A percentile compares a stretch with the other conserved stretches of the same genome.
Evolutionary conservation across 1,140 invertebrate species (phyloP).

Genomic region (Scaptomyza montana): DNA sequence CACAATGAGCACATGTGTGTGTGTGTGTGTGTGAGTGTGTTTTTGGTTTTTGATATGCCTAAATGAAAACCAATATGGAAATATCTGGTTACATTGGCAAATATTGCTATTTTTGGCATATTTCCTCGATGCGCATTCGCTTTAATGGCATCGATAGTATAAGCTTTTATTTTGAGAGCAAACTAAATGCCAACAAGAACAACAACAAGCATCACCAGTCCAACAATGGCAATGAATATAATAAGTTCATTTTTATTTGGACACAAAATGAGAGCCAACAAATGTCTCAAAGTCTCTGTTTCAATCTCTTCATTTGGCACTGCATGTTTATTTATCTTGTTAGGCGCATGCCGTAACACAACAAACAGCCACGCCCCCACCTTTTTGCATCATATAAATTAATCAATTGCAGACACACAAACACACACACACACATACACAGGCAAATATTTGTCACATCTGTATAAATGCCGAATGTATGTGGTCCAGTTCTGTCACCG

Average conservation of each 20-base stretch:
- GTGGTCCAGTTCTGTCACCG: background rate
- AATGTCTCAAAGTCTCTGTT: constrained; percentile 17
- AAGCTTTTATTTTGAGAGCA: background rate
- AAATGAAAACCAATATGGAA: constrained; percentile 13
- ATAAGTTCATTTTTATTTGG: constrained; percentile 1
- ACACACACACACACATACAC: background rate
- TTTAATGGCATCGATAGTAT: background rate
- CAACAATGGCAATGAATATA: constrained; percentile 2
- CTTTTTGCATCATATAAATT: constrained; percentile 64
- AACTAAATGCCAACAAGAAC: no score
- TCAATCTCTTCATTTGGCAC: constrained; percentile 37
- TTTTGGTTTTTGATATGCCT: constrained; percentile 19
- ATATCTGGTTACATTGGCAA: constrained; percentile 9
- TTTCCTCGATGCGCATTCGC: background rate
- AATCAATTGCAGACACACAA: constrained; percentile 68
- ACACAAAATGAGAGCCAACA: background rate
- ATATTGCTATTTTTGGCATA: constrained; percentile 15
- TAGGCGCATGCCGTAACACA: constrained; percentile 34
- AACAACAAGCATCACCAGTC: background rate
- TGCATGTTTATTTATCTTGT: constrained; percentile 56
- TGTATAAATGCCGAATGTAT: constrained; percentile 47
- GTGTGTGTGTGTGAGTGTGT: constrained; percentile 3
- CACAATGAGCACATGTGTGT: constrained; percentile 9
- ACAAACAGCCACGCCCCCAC: constrained; percentile 23
- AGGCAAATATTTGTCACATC: constrained; percentile 57